Evolutionary conservation across 2,113 vertebrate species (phyloP).

Genomic region (Podocnemis expansa): DNA sequence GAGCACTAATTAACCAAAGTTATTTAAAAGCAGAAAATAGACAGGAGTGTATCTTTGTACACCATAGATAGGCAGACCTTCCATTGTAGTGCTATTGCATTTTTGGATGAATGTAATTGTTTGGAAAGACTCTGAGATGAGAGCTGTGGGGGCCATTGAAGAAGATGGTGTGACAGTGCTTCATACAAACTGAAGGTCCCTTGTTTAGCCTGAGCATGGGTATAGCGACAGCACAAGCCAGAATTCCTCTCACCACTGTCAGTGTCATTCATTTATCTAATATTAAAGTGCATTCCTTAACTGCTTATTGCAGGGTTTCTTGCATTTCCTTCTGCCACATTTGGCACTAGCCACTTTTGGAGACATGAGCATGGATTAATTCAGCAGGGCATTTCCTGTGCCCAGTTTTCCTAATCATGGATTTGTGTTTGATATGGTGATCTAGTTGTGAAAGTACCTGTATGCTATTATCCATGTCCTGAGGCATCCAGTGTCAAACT

Average conservation of each 20-base stretch:
- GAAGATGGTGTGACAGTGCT: no score
- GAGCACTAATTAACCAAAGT: slow-evolving; percentile 34
- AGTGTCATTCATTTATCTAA: background rate
- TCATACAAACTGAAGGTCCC: background rate
- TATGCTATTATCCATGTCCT: background rate
- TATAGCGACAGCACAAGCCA: no score
- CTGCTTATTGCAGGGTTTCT: background rate
- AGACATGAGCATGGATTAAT: background rate
- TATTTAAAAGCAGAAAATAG: slow-evolving; percentile 41
- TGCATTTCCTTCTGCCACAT: background rate
- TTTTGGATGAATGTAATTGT: background rate
- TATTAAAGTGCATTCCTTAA: background rate
- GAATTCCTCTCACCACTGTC: background rate
- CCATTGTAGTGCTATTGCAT: background rate
- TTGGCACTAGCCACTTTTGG: background rate
- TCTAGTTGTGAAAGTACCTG: background rate
- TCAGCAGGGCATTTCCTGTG: background rate
- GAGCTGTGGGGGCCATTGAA: background rate
- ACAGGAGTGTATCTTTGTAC: background rate
- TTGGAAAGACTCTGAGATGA: background rate
- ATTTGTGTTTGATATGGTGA: background rate
- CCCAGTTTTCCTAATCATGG: background rate
- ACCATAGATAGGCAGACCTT: slow-evolving; percentile 2
- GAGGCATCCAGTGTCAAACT: background rate
- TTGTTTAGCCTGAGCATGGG: background rate